Percentiles rank a stretch among this genome's conserved stretches.
Evolutionary conservation across 2,797 vertebrate species (phyloP).

Genomic region (Ceyx erithaca): DNA sequence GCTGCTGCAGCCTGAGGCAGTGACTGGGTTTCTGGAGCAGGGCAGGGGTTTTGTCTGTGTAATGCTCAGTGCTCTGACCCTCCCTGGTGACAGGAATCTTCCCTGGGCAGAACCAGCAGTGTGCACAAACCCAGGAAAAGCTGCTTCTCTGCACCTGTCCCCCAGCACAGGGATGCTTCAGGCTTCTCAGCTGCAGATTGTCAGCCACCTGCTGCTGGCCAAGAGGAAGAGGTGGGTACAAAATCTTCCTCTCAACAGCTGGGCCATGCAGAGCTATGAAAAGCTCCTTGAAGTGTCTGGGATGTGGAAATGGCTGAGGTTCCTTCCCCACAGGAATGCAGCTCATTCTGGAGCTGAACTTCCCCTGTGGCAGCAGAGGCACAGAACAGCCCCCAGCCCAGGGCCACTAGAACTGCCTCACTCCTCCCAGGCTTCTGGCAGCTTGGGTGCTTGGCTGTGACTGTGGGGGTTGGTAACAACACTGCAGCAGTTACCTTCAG

Average conservation of each 20-base stretch:
- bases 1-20: accelerated
- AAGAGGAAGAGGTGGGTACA: neutral
- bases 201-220: neutral
- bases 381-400: neutral
- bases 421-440: accelerated
- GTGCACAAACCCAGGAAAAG: neutral
- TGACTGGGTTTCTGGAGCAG: too few relatives aligned
- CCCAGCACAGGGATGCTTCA: neutral
- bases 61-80: neutral
- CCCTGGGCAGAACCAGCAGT: accelerated
- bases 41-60: neutral
- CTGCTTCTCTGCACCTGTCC: neutral
- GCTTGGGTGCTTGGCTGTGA: accelerated
- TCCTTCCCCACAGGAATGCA: neutral
- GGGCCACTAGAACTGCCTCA: neutral
- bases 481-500: neutral
- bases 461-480: neutral
- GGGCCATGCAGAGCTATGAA: neutral
- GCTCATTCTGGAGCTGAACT: neutral
- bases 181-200: neutral
- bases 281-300: neutral
- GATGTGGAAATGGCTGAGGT: neutral
- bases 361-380: neutral
- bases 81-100: accelerated
- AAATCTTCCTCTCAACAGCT: neutral